Evolutionary conservation across 2,888 invertebrate species (phyloP).

Genomic region (Phalera bucephala): DNA sequence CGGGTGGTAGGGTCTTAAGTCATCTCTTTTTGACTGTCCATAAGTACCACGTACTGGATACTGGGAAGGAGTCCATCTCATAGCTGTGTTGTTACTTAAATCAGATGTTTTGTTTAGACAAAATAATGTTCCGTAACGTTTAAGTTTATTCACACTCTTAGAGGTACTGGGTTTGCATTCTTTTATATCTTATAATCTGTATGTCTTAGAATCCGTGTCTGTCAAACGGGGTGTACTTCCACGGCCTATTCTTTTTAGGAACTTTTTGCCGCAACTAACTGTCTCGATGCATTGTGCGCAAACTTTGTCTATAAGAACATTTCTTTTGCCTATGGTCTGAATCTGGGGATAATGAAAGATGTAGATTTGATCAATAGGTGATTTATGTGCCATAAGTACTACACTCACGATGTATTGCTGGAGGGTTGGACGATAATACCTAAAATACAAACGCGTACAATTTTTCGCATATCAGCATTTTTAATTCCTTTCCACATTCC

Average conservation of each 20-base stretch:
- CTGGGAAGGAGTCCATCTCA: conserved; percentile 58
- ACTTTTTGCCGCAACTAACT: conserved; percentile 42
- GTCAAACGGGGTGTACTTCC: conserved; percentile 7
- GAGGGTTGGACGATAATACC: no score
- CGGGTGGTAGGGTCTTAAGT: no score
- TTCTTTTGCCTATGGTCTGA: conserved; percentile 36
- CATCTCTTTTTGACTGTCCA: no score
- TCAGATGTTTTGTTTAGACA: not conserved
- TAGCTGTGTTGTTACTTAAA: conserved; percentile 29
- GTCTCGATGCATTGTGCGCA: conserved; percentile 39
- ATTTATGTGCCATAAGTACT: no score
- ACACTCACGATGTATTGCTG: no score
- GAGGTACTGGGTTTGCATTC: conserved; percentile 2
- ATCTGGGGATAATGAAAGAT: no score
- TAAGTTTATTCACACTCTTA: not conserved
- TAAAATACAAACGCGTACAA: no score
- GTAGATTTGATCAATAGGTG: no score
- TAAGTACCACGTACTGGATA: conserved; percentile 49
- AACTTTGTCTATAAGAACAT: conserved; percentile 46
- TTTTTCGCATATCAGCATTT: no score
- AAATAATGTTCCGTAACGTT: not conserved
- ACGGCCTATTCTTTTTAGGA: conserved; percentile 19
- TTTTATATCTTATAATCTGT: conserved; percentile 5
- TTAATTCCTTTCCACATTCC: no score
- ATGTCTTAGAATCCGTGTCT: conserved; percentile 2